phyloP scores from a whole-genome alignment of 2,113 vertebrate genomes.

The Suncus etruscus region DNA sequence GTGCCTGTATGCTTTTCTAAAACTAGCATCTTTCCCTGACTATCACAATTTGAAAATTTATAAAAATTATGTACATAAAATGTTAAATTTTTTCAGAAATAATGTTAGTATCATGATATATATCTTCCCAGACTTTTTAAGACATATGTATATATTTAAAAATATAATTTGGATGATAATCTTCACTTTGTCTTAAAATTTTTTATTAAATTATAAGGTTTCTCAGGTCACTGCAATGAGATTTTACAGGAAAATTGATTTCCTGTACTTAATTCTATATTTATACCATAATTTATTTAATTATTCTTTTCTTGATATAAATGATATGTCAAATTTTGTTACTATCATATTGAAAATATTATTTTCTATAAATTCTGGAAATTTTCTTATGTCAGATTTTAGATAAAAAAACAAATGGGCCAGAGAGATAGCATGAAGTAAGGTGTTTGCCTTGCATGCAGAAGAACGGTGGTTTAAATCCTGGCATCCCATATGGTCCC shows the following conservation, averaged over 20 bases:
- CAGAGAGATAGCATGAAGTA: neutral
- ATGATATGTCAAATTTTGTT: conserved; percentile 38
- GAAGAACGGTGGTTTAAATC: too few species aligned
- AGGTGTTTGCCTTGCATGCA: too few species aligned
- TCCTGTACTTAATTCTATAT: conserved; percentile 4
- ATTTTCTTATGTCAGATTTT: conserved; percentile 57
- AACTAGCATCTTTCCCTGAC: conserved; percentile 18
- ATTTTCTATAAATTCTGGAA: conserved; percentile 20
- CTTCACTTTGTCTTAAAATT: neutral
- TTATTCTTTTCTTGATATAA: conserved; percentile 6
- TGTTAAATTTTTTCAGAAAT: conserved; percentile 6
- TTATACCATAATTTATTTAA: neutral
- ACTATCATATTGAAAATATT: neutral
- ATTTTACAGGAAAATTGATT: conserved; percentile 16
- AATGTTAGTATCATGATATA: conserved; percentile 1
- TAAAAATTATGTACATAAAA: neutral
- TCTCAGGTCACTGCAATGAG: conserved; percentile 27
- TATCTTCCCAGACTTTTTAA: neutral
- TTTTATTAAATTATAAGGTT: conserved; percentile 30
- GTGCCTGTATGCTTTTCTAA: neutral
- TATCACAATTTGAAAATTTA: conserved; percentile 24
- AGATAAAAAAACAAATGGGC: neutral
- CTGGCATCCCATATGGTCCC: too few species aligned
- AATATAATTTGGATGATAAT: conserved; percentile 27
- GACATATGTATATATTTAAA: neutral